Evolutionary conservation across 2,888 invertebrate genomes (phyloP).

Genomic region (Graphium colonna): DNA sequence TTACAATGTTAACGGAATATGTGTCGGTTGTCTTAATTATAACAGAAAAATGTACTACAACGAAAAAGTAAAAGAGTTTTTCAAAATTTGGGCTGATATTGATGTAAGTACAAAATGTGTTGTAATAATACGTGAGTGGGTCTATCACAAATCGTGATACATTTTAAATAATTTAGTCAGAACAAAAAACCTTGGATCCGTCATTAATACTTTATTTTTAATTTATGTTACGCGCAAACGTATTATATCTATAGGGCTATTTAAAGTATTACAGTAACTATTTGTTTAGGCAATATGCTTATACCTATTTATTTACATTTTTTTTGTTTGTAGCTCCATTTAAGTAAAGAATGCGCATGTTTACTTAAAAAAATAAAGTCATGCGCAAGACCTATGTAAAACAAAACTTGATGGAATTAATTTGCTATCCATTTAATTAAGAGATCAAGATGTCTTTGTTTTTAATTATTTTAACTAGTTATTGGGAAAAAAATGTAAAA

Average conservation of each 20-base stretch:
- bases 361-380: no score
- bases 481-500: no score
- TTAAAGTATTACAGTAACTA: not conserved
- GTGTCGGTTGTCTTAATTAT: conserved; percentile 69
- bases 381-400: no score
- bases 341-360: no score
- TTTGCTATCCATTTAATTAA: no score
- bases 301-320: not conserved
- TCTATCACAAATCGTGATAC: no score
- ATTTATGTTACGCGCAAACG: not conserved
- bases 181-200: conserved; percentile 65
- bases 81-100: conserved; percentile 56
- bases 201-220: conserved; percentile 36
- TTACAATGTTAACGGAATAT: conserved; percentile 71
- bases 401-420: no score
- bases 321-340: no score
- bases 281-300: not conserved
- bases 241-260: no score
- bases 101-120: conserved; percentile 53
- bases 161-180: conserved; percentile 46
- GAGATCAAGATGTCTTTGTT: no score
- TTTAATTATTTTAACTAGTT: no score
- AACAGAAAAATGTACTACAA: conserved; percentile 63
- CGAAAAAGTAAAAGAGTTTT: conserved; percentile 53
- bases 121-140: conserved; percentile 4